These are phyloP conservation scores for Mesocricetus auratus DNA, from an alignment of 2,113 vertebrate species.

Conservation along the genomic window DNA sequence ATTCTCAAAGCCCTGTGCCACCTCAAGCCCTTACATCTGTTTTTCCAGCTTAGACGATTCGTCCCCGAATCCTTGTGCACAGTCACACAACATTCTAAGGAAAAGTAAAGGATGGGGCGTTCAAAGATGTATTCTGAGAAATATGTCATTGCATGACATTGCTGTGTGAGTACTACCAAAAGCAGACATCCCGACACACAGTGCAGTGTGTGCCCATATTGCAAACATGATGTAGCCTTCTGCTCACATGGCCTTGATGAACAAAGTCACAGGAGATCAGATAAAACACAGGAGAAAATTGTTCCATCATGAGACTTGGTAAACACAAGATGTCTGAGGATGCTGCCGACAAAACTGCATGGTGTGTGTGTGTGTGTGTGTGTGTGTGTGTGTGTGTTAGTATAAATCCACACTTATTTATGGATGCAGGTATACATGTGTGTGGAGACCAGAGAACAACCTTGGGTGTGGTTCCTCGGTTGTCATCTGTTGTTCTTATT, in stretches of 20 bases:
- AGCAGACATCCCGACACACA: not conserved
- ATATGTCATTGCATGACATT: no score
- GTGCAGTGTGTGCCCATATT: no score
- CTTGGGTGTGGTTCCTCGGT: not conserved
- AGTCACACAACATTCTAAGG: not conserved
- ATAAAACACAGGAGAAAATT: not conserved
- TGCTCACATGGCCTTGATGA: not conserved
- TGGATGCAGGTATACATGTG: not conserved
- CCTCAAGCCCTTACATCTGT: not conserved
- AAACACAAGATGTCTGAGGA: not conserved
- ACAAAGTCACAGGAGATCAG: not conserved
- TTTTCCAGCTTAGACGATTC: not conserved
- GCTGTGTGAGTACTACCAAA: not conserved
- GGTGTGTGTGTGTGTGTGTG: not conserved
- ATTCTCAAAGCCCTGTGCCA: not conserved
- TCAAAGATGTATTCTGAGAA: not conserved
- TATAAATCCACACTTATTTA: not conserved
- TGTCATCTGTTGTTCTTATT: not conserved
- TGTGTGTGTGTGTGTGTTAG: not conserved
- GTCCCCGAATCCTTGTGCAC: not conserved
- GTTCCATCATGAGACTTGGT: not conserved
- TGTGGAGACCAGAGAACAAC: not conserved
- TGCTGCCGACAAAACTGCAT: not conserved
- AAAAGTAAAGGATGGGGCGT: not conserved
- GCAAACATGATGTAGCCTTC: no score